phyloP scores from a whole-genome alignment of 1,140 invertebrate genomes.

The Calephelis virginiensis region DNA sequence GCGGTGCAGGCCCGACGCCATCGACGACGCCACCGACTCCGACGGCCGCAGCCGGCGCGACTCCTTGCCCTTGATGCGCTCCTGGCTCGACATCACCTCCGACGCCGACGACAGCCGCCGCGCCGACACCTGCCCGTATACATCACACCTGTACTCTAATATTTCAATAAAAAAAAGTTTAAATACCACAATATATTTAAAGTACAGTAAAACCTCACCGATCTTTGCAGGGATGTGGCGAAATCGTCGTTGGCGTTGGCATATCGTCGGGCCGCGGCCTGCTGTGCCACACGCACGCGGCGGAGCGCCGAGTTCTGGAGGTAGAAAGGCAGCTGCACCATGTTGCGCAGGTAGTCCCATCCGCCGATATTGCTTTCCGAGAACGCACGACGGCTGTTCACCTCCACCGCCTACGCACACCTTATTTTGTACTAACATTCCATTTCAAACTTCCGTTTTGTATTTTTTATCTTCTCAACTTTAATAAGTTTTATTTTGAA shows the following conservation, averaged over 20 bases:
- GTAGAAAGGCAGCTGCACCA: conserved; percentile 98
- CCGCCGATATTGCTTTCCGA: conserved; percentile 94
- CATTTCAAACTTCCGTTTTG: too few species aligned
- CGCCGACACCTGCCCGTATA: conserved; percentile 78
- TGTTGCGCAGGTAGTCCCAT: conserved; percentile 96
- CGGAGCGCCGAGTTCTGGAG: conserved; percentile 96
- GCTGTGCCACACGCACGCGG: conserved; percentile 91
- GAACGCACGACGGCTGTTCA: conserved; percentile 91
- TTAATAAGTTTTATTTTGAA: too few species aligned
- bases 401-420: conserved; percentile 89
- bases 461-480: too few species aligned
- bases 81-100: conserved; percentile 87
- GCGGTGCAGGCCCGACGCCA: conserved; percentile 91
- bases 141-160: too few species aligned
- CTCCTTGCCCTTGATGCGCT: conserved; percentile 73
- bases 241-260: conserved; percentile 77
- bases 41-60: conserved; percentile 86
- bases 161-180: too few species aligned
- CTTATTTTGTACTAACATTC: too few species aligned
- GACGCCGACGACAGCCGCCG: conserved; percentile 88
- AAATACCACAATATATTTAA: neutral
- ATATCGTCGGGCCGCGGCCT: conserved; percentile 83
- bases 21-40: conserved; percentile 93
- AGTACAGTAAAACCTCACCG: conserved; percentile 45
- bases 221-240: conserved; percentile 70